Evolutionary conservation across 2,888 invertebrate genomes (phyloP).

Genomic region (Hipparchia sbordonii): DNA sequence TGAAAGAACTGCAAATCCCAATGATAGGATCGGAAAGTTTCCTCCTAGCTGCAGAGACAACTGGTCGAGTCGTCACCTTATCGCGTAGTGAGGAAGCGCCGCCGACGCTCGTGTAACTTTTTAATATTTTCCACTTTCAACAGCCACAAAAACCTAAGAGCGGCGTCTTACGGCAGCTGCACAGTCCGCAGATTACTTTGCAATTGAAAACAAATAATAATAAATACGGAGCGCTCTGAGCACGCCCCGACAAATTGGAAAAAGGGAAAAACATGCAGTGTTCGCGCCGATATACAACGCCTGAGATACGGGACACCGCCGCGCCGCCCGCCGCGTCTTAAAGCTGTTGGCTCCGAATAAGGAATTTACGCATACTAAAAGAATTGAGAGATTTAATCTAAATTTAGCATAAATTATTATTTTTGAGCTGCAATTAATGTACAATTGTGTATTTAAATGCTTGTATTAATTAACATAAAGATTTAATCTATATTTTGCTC

Average conservation of each 20-base stretch:
- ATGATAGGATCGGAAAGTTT: neutral
- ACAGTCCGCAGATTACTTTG: constrained; percentile 76
- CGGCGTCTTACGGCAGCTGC: constrained; percentile 69
- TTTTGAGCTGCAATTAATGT: too few species aligned
- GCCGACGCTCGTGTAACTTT: constrained; percentile 22
- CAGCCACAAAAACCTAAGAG: constrained; percentile 39
- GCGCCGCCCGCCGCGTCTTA: too few species aligned
- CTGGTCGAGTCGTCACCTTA: neutral
- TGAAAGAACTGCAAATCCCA: neutral
- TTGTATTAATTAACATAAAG: too few species aligned
- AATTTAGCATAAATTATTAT: too few species aligned
- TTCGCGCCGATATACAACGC: constrained; percentile 28
- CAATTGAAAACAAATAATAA: constrained; percentile 82
- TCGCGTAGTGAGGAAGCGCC: constrained; percentile 1
- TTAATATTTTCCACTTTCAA: constrained; percentile 43
- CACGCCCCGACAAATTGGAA: constrained; percentile 72
- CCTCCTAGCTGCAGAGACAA: neutral
- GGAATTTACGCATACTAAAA: too few species aligned
- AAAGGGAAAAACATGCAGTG: constrained; percentile 59
- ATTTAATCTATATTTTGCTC: too few species aligned
- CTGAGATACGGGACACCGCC: neutral
- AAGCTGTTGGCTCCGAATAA: too few species aligned
- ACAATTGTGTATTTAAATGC: too few species aligned
- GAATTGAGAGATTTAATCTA: too few species aligned
- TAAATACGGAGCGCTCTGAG: constrained; percentile 70